Percentiles rank a stretch among this genome's conserved stretches.
Conservation (phyloP, 2,888 invertebrate species). For the Augochlorella aurata region DNA sequence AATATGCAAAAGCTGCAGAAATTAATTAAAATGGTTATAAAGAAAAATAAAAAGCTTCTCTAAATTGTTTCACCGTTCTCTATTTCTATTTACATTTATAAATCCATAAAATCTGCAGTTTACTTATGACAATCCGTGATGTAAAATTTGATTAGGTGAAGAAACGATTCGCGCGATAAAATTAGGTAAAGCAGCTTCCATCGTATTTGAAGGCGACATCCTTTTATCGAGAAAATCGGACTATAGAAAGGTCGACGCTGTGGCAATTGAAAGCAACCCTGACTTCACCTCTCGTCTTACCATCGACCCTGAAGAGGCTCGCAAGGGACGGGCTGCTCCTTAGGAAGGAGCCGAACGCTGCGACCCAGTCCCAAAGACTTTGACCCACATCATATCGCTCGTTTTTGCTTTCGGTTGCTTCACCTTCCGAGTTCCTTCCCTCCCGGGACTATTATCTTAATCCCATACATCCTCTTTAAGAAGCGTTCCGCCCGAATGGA, state of each 20-base stretch:
- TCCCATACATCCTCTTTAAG: conserved; percentile 81
- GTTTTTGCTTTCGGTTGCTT: conserved; percentile 76
- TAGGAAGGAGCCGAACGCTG: conserved; percentile 71
- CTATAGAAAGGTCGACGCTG: conserved; percentile 37
- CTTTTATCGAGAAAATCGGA: background rate
- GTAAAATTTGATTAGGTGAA: background rate
- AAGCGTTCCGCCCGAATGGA: conserved; percentile 51
- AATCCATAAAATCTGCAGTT: no score
- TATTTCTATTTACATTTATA: no score
- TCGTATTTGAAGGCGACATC: background rate
- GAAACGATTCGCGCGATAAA: background rate
- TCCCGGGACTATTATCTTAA: conserved; percentile 80
- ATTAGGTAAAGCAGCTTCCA: background rate
- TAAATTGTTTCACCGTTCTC: no score
- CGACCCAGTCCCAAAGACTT: conserved; percentile 80
- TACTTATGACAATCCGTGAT: no score
- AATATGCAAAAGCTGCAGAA: no score
- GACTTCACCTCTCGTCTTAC: conserved; percentile 53
- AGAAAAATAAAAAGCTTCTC: no score
- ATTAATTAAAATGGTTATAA: no score
- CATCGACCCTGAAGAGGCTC: conserved; percentile 67
- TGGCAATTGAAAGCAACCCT: conserved; percentile 67
- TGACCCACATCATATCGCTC: conserved; percentile 80
- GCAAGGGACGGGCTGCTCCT: conserved; percentile 63
- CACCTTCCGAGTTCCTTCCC: conserved; percentile 75